Percentiles rank a stretch among this genome's conserved stretches.
These are phyloP conservation scores for Cygnus olor DNA, from an alignment of 2,797 vertebrate species.

Conservation along the genomic window DNA sequence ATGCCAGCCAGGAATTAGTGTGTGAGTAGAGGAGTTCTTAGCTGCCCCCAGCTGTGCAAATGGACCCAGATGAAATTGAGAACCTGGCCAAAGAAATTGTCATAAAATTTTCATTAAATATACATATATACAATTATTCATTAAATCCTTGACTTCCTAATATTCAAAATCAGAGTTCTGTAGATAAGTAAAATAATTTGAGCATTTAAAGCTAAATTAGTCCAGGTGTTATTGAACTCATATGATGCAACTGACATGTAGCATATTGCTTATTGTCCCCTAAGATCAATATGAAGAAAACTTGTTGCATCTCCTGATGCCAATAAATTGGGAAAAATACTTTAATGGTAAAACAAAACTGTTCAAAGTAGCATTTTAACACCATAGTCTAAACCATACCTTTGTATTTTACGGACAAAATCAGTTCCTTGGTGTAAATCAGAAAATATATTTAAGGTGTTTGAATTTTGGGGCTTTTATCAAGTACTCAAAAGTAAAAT, in stretches of 20 bases:
- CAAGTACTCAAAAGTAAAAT: background rate
- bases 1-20: background rate
- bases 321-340: slow-evolving; percentile 23
- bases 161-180: background rate
- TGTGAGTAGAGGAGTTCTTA: background rate
- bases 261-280: slow-evolving; percentile 35
- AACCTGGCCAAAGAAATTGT: background rate
- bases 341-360: slow-evolving; percentile 42
- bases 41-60: background rate
- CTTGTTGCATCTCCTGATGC: slow-evolving; percentile 17
- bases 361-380: slow-evolving; percentile 17
- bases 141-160: slow-evolving; percentile 10
- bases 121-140: background rate
- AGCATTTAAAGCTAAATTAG: slow-evolving; percentile 31
- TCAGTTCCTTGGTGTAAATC: background rate
- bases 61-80: background rate
- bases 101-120: slow-evolving; percentile 14
- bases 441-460: background rate
- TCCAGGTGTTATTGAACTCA: slow-evolving; percentile 59
- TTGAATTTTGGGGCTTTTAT: background rate
- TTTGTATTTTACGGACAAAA: background rate
- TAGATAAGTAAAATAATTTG: slow-evolving; percentile 43
- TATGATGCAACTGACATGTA: slow-evolving; percentile 47
- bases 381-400: background rate
- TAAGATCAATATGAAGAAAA: slow-evolving; percentile 16